Evolutionary conservation across 2,113 vertebrate species (phyloP), one percentile per base, ranked within the genome.

Genomic region (Plestiodon gilberti): DNA sequence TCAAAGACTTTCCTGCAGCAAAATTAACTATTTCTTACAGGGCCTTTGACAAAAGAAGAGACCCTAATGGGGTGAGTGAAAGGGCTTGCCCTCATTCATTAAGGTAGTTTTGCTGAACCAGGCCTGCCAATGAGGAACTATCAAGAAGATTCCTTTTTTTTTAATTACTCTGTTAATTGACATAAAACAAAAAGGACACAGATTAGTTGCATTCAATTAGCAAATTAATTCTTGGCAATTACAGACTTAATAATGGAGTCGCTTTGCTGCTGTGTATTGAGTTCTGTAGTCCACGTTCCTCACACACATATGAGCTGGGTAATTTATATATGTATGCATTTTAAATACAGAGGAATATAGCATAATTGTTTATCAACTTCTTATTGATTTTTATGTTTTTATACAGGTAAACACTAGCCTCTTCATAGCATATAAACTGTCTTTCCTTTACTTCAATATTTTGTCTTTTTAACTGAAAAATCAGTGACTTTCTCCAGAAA

Each of bases 151-250:
- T 93, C 94, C 94, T 94, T 95, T 96, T 95, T 8, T 97, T 98
- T 98, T 97, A 98, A 98, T 98, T 97, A 98, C 97, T 97, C 96
- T 97, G 97, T 97, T 98, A 99, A 99, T 98, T 98, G 98, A 97
- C 97, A 97, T 96, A 96, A 98, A 97, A 98, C 98, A 98, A 98
- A 98, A 97, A 97, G 96, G 96, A 95, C 81, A 88, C 95, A 96
- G 96, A 96, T 98, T 98, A 98, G 97, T 98, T 97, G 98, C 97
- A 95, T 96, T 97, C 97, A 98, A 98, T 98, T 97, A 98, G 97
- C 96, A 97, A 98, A 98, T 97, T 96, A 97, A 97, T 97, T 97
- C 97, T 97, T 94, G 93, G 97, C 97, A 97, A 97, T 98, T 96
- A 97, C 96, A 96, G 97, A 97, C 97, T 97, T 97, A 97, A 97